A percentile compares a stretch with the other conserved stretches of the same genome.
Evolutionary conservation across 2,888 invertebrate species (phyloP).

Genomic region (Anodontia alba): DNA sequence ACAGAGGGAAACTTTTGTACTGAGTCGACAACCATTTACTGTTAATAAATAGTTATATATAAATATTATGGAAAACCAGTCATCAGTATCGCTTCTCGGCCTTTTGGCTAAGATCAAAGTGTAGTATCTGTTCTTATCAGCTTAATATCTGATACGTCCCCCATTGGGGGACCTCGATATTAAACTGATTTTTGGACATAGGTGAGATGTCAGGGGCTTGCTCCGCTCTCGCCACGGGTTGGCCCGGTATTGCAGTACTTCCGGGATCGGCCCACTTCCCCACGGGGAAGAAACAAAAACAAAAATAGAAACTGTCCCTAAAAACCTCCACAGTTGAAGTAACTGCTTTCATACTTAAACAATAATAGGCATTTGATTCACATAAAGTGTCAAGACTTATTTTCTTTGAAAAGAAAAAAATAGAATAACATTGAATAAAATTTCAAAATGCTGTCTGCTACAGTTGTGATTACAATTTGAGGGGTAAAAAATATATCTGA

Average conservation of each 20-base stretch:
- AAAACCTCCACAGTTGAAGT: slow-evolving; percentile 55
- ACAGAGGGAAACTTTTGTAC: too few species aligned
- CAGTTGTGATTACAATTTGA: too few species aligned
- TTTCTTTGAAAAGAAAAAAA: too few species aligned
- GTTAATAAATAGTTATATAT: neutral
- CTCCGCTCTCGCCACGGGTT: slow-evolving; percentile 89
- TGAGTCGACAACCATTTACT: too few species aligned
- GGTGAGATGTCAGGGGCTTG: slow-evolving; percentile 87
- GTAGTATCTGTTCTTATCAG: slow-evolving; percentile 89
- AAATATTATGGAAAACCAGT: neutral
- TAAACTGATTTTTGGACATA: slow-evolving; percentile 81
- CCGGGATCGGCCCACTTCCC: slow-evolving; percentile 85
- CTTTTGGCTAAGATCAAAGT: slow-evolving; percentile 68
- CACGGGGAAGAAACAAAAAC: slow-evolving; percentile 50
- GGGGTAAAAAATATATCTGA: too few species aligned
- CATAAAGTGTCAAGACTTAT: too few species aligned
- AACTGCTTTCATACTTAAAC: too few species aligned
- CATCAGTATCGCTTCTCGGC: slow-evolving; percentile 58
- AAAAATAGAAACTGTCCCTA: neutral
- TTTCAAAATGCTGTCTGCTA: too few species aligned
- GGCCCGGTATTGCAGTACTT: slow-evolving; percentile 89
- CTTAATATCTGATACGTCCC: slow-evolving; percentile 89
- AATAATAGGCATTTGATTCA: too few species aligned
- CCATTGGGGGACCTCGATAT: slow-evolving; percentile 85
- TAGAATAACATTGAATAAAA: too few species aligned